phyloP scores from a whole-genome alignment of 2,797 vertebrate genomes.

The Chlorospingus flavigularis region DNA sequence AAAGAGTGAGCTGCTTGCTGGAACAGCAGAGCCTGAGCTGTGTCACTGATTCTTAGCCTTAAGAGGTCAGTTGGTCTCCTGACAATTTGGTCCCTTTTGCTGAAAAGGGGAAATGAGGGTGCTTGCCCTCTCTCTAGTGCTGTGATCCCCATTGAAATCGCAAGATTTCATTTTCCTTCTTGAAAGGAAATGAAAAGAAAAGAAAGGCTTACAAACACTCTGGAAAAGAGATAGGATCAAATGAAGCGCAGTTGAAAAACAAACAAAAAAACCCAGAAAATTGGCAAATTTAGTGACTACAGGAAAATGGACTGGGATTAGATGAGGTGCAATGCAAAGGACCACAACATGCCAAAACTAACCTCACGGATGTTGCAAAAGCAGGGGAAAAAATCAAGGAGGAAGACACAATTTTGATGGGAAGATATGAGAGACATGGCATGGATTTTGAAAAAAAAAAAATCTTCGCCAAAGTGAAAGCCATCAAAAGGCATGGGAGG shows the following conservation, averaged over 20 bases:
- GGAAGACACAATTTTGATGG: not conserved
- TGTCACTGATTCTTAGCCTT: not conserved
- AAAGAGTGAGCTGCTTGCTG: not conserved
- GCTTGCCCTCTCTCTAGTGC: not conserved
- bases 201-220: not conserved
- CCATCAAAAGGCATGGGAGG: not conserved
- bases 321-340: not conserved
- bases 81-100: not conserved
- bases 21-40: not conserved
- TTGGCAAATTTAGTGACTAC: not conserved
- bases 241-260: not conserved
- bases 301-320: fast-evolving
- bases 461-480: not conserved
- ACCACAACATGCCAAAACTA: not conserved
- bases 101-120: not conserved
- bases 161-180: not conserved
- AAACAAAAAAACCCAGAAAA: not conserved
- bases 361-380: not conserved
- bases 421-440: not conserved
- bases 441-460: not conserved
- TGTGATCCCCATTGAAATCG: not conserved
- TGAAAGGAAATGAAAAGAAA: not conserved
- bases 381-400: not conserved
- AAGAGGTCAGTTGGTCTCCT: not conserved
- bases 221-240: not conserved